Percentiles rank a stretch among this genome's conserved stretches.
Evolutionary conservation across 2,797 vertebrate species (phyloP).

Genomic region (Intellagama lesueurii): DNA sequence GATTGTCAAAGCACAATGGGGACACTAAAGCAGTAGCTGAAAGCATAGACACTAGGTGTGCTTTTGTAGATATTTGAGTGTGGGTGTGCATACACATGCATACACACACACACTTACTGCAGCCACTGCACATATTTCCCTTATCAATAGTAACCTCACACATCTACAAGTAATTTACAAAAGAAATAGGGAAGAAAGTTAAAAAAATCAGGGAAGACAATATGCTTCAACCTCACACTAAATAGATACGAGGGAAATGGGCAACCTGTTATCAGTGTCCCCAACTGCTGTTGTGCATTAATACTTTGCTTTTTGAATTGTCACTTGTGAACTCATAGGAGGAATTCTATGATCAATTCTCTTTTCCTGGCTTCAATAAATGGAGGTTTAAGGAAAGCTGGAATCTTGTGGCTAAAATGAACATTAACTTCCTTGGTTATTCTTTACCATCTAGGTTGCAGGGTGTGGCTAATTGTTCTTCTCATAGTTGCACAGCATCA

Average conservation of each 20-base stretch:
- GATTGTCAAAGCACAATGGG: background rate
- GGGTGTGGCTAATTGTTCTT: background rate
- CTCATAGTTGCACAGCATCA: background rate
- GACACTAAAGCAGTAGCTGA: conserved; percentile 35
- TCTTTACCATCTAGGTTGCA: background rate
- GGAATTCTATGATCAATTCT: background rate
- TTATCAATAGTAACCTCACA: conserved; percentile 60
- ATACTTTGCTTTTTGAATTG: conserved; percentile 30
- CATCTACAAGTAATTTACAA: conserved; percentile 33
- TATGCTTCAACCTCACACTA: conserved; percentile 39
- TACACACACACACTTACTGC: background rate
- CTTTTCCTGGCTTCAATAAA: background rate
- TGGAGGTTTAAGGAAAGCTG: background rate
- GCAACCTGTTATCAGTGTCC: conserved; percentile 34
- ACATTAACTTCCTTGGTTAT: background rate
- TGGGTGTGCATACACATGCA: background rate
- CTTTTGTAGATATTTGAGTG: background rate
- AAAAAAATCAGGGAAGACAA: conserved; percentile 1
- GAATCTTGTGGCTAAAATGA: background rate
- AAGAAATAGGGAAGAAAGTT: conserved; percentile 31
- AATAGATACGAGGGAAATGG: conserved; percentile 54
- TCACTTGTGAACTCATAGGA: background rate
- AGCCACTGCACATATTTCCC: conserved; percentile 38
- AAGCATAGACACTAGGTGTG: background rate
- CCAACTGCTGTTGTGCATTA: conserved; percentile 37